Evolutionary conservation across 2,888 invertebrate species (phyloP), one percentile per base, ranked within the genome.

Genomic region (Rosalia funebris): DNA sequence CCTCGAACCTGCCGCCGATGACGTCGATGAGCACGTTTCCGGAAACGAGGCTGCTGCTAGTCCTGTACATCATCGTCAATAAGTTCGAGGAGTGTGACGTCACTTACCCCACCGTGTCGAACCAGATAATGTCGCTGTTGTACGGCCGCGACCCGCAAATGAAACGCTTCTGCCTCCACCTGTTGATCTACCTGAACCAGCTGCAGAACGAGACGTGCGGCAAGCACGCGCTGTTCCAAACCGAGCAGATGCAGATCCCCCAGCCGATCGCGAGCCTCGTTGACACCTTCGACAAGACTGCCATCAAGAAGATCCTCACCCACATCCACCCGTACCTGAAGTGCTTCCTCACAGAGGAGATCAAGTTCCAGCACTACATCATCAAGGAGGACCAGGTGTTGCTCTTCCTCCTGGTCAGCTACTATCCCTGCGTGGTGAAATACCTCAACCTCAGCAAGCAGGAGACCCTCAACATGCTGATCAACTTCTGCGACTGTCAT

Each of bases 391-490:
- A 72, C 45, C 60, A 62, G 55, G 67, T 70, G 5, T 34, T 72
- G 42, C 50, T 76, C 25, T 75, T 79, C 46, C 37, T 77, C 10
- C 61, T 79, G 17, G 60, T 78, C 31, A 71, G 73, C 37, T 77
- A 75, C 63, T 79, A 77, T 61, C 77, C 78, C 2, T 77, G 77
- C 46, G 71, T 75, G 46, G 63, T 78, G n/a, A 70, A 70, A 44
- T 68, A 67, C 50, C 62, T 78, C 11, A 65, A 70, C 57, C 61
- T 72, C 34, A 71, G 66, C 14, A 72, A 71, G 53, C 71, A 75
- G 57, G 72, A 76, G 37, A 72, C 73, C n/a, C 56, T 79, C 45
- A 70, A 75, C 61, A 74, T 72, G 62, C 69, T 80, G 31, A 48
- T 75, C 36, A 60, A 60, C 9, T 71, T 73, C 52, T 75, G 75